Base-by-base conservation (phyloP, 2,113 vertebrate genomes). In the Bostrychus sinensis region DNA sequence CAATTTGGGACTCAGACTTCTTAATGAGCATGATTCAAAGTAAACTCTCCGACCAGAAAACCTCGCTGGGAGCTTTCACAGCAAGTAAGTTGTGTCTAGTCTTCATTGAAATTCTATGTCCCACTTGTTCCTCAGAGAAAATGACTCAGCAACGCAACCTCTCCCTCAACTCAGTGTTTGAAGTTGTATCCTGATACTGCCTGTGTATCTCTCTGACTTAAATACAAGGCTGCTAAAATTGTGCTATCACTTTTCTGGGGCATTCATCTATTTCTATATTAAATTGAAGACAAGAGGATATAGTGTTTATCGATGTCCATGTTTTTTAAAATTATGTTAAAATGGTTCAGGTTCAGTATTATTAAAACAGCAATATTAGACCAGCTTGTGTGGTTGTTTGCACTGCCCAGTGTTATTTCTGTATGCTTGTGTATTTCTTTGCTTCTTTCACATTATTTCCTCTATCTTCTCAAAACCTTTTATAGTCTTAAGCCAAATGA, bases 401-500 rank as follows among this genome's bases (percentile, higher is more conserved):
- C 23, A 14, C 75, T 39, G 17, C 16, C 48, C 34, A 51, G 26
- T 55, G n/a, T 51, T 51, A 23, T 51, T 17, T 66, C 22, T 65
- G 56, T 60, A 28, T 60, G 46, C 70, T 56, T 11, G 9, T 39
- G 20, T 25, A 20, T 26, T 43, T 38, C 45, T 48, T 43, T 67
- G 38, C 43, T 28, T 75, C 43, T 50, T 43, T 23, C 60, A 25
- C 36, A 56, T 50, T 50, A 67, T 62, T 66, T 54, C 36, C 34
- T 36, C 56, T 3, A 56, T 56, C 66, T 42, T 62, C 56, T 57
- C 22, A 70, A n/a, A n/a, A n/a, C n/a, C n/a, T n/a, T 61, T 77
- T 77, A 67, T 48, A 64, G 53, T 75, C 50, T 79, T 75, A 72
- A 77, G 77, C 72, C 62, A 75, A 73, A 86, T 78, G 77, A 79